Conservation (phyloP, 2,113 vertebrate genomes). For the Hucho hucho region DNA sequence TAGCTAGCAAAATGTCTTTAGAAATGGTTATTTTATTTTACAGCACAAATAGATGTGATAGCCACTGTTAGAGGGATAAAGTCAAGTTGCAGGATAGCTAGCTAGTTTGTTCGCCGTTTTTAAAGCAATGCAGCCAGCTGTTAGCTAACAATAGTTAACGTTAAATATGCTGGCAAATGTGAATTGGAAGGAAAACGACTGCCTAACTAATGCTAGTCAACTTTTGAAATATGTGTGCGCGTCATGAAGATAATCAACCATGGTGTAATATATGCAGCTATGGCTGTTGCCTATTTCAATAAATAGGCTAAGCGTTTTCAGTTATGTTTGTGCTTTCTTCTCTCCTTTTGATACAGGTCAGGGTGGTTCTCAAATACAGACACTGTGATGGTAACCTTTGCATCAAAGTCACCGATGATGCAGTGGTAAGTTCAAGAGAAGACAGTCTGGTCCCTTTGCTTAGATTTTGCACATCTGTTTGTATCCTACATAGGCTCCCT, state of each 20-base stretch:
- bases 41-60: no score
- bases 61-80: no score
- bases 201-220: no score
- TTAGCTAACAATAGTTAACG: neutral
- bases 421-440: constrained; percentile 81
- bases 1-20: neutral
- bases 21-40: no score
- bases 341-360: constrained; percentile 76
- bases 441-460: neutral
- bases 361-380: constrained; percentile 95
- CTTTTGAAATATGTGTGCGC: no score
- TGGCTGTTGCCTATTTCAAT: neutral
- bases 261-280: no score
- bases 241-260: no score
- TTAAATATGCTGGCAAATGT: neutral
- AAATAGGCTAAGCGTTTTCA: neutral
- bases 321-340: constrained; percentile 8
- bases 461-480: neutral
- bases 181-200: neutral
- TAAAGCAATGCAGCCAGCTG: neutral
- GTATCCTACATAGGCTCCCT: no score
- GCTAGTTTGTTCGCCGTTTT: neutral
- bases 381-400: constrained; percentile 94
- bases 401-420: constrained; percentile 96
- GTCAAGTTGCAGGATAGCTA: no score